phyloP scores from a whole-genome alignment of 1,140 invertebrate species.

The Heliconius hermathena region DNA sequence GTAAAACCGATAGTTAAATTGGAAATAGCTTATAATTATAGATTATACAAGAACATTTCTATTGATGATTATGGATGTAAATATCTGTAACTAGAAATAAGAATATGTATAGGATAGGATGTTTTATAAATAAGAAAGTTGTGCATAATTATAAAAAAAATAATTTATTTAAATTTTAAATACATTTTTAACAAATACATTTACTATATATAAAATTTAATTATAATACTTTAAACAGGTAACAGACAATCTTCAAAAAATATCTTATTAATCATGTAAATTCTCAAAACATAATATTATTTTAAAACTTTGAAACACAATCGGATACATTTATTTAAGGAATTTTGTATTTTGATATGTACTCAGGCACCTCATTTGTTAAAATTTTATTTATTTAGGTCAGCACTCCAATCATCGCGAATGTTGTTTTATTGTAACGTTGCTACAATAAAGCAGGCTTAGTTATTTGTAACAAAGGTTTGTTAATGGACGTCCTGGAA shows the following conservation, averaged over 20 bases:
- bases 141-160: neutral
- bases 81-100: neutral
- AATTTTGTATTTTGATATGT: neutral
- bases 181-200: neutral
- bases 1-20: no score
- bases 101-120: neutral
- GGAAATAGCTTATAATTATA: no score
- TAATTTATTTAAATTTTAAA: conserved; percentile 1
- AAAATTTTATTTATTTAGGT: conserved; percentile 6
- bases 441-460: neutral
- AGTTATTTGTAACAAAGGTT: neutral
- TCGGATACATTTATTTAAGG: neutral
- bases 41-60: neutral
- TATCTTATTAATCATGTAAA: neutral
- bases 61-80: neutral
- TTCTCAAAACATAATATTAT: neutral
- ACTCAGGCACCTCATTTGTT: neutral
- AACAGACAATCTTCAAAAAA: conserved; percentile 14
- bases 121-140: neutral
- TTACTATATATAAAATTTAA: neutral
- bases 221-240: conserved; percentile 29
- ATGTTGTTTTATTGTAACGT: conserved; percentile 2
- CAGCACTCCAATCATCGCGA: neutral
- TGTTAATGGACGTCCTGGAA: neutral
- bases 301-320: neutral